Conservation (phyloP, 2,113 vertebrate species). For the Colistium nudipinnis region DNA sequence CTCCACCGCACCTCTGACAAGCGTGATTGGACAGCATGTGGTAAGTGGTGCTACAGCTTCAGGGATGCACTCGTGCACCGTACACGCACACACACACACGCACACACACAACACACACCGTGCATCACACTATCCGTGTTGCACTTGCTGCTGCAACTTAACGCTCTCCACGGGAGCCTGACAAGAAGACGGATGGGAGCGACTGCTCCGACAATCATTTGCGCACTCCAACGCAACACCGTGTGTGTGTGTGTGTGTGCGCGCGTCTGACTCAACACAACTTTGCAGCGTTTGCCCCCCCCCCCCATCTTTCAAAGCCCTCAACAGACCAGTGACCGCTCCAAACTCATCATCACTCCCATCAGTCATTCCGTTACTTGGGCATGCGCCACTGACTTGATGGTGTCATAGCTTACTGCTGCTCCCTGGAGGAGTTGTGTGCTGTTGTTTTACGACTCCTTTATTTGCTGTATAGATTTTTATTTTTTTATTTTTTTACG, state of each 20-base stretch:
- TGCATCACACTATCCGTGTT: slow-evolving; percentile 37
- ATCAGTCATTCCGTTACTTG: slow-evolving; percentile 64
- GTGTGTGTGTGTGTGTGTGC: slow-evolving; percentile 5
- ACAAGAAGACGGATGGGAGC: slow-evolving; percentile 67
- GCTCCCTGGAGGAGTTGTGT: slow-evolving; percentile 1
- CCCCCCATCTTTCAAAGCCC: slow-evolving; percentile 24
- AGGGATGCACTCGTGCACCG: slow-evolving; percentile 3
- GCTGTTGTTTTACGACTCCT: background rate
- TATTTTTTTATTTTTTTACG: background rate
- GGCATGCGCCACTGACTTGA: slow-evolving; percentile 49
- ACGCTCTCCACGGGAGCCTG: slow-evolving; percentile 58
- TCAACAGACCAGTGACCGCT: slow-evolving; percentile 40
- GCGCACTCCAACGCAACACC: slow-evolving; percentile 23
- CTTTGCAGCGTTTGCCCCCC: slow-evolving; percentile 25
- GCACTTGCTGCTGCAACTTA: slow-evolving; percentile 52
- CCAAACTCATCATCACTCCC: slow-evolving; percentile 52
- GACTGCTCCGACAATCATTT: slow-evolving; percentile 55
- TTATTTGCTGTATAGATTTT: background rate
- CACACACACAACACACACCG: slow-evolving; percentile 1
- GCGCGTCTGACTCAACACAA: slow-evolving; percentile 54
- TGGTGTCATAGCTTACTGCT: slow-evolving; percentile 36
- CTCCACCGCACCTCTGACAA: slow-evolving; percentile 66
- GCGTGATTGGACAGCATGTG: slow-evolving; percentile 70
- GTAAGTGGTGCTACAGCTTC: slow-evolving; percentile 56
- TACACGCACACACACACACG: slow-evolving; percentile 1